phyloP scores from a whole-genome alignment of 2,888 invertebrate genomes.

The Agonum fuliginosum region DNA sequence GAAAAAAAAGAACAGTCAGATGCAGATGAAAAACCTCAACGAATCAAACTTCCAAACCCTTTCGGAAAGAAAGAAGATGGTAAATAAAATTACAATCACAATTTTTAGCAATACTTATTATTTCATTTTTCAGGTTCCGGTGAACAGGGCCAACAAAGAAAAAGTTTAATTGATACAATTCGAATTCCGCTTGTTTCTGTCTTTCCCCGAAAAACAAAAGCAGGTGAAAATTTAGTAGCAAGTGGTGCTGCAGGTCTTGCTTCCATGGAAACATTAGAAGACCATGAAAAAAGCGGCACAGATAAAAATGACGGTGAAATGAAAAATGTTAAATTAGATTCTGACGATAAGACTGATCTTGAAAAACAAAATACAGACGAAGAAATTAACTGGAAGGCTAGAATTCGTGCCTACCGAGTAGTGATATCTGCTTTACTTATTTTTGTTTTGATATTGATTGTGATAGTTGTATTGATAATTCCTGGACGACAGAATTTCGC shows the following conservation, averaged over 20 bases:
- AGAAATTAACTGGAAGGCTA: slow-evolving; percentile 76
- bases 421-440: slow-evolving; percentile 78
- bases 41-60: slow-evolving; percentile 75
- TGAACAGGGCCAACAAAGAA: slow-evolving; percentile 71
- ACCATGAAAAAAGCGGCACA: slow-evolving; percentile 79
- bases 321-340: slow-evolving; percentile 82
- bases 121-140: slow-evolving; percentile 61
- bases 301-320: slow-evolving; percentile 83
- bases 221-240: slow-evolving; percentile 69
- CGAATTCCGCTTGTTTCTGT: slow-evolving; percentile 78
- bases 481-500: slow-evolving; percentile 75
- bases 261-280: slow-evolving; percentile 88
- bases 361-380: slow-evolving; percentile 74
- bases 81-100: slow-evolving; percentile 44
- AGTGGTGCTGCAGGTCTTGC: slow-evolving; percentile 82
- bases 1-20: slow-evolving; percentile 67
- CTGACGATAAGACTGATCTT: slow-evolving; percentile 74
- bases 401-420: slow-evolving; percentile 80
- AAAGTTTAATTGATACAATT: slow-evolving; percentile 76
- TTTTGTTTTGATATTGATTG: slow-evolving; percentile 78
- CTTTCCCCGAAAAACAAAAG: slow-evolving; percentile 73
- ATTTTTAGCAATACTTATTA: neutral
- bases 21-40: slow-evolving; percentile 68
- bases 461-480: slow-evolving; percentile 79
- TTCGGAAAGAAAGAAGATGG: slow-evolving; percentile 74